Evolutionary conservation across 1,140 invertebrate species (phyloP), one percentile per base, ranked within the genome.

Genomic region (Condylostylus longicornis): DNA sequence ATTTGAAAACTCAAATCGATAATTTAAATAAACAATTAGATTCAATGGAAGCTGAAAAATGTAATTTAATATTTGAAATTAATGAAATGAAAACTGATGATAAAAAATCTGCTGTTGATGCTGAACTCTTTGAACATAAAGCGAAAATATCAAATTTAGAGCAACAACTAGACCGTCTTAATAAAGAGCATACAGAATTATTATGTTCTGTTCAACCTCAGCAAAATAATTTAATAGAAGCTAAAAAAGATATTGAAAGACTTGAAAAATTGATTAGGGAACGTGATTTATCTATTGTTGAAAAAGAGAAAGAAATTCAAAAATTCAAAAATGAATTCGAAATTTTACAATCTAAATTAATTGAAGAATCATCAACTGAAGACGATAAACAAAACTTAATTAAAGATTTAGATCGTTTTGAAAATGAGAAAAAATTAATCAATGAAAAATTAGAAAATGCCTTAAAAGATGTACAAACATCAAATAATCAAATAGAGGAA

Each of bases 61-160:
- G 30, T 35, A 59, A 49, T 20, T 23, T 44, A 33, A 46, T 49
- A 37, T 42, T 38, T 6, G 36, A 44, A 15, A 18, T 61, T 6
- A 58, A 64, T 33, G 53, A 57, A 55, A 48, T 62, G 18, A 67
- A 66, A 51, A 54, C 63, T 32, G 64, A 64, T 21, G 51, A 59
- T 5, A 65, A 69, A 57, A 56, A 67, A 34, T 51, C 41, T n/a
- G 50, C 28, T 4, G 34, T 39, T 3, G 34, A 25, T 10, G 25
- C 49, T 37, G 55, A 66, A 40, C 39, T 62, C 34, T 56, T 62
- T 46, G 41, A 47, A 35, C 54, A 52, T 37, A 62, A 62, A 36
- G 48, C 62, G 21, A 56, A 60, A 18, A 52, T 51, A 35, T 33
- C 41, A 14, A 44, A 54, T 18, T 27, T 47, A 10, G 38, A 42